Conservation (phyloP, 2,113 vertebrate species). For the Mesembrinibis cayennensis region DNA sequence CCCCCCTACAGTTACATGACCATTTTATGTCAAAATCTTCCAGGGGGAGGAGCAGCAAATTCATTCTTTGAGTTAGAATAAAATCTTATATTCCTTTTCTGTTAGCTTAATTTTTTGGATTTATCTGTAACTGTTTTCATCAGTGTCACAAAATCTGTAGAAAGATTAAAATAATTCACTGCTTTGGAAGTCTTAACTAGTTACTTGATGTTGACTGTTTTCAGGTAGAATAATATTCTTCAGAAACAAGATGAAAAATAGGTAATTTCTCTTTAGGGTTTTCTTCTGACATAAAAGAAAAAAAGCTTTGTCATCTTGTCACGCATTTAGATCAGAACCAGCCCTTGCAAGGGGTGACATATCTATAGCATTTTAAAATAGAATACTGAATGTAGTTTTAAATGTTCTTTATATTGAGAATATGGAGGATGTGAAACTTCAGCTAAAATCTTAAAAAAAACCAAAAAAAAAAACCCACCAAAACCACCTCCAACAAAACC, state of each 20-base stretch:
- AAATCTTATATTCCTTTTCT: neutral
- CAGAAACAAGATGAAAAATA: neutral
- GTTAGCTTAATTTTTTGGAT: neutral
- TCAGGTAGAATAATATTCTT: neutral
- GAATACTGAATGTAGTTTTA: neutral
- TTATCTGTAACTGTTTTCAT: neutral
- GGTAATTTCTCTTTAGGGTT: neutral
- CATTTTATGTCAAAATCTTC: neutral
- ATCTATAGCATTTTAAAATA: neutral
- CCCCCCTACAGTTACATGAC: accelerated
- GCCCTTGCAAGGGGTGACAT: neutral
- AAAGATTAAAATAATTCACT: neutral
- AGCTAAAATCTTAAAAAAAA: neutral
- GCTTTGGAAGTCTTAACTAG: neutral
- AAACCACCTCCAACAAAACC: no score
- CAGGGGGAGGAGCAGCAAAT: neutral
- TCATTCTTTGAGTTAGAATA: neutral
- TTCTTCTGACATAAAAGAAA: neutral
- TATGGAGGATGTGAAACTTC: neutral
- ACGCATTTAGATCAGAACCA: neutral
- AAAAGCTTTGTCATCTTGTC: neutral
- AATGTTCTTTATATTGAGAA: neutral
- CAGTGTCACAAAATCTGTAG: neutral
- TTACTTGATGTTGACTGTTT: neutral
- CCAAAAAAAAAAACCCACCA: neutral